Conservation (phyloP, 2,113 vertebrate species). For the Lota lota region DNA sequence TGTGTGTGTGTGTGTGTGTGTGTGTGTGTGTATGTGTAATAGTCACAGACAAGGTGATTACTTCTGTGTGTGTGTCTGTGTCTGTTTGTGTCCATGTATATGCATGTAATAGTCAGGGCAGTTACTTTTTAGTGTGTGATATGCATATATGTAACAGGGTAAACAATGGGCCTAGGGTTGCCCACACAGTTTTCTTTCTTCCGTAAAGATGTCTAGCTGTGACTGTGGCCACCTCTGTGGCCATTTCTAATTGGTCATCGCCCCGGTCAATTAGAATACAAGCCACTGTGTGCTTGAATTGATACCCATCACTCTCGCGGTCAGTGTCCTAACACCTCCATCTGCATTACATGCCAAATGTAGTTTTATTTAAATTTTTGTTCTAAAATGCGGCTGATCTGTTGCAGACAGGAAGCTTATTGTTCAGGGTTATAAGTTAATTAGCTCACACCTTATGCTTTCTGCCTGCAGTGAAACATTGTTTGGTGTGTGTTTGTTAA, state of each 20-base stretch:
- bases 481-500: constrained; percentile 26
- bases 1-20: not conserved
- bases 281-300: constrained; percentile 41
- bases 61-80: not conserved
- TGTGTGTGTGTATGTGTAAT: constrained; percentile 9
- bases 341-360: constrained; percentile 32
- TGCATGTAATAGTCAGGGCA: too few relatives aligned
- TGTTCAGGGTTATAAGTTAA: constrained; percentile 68
- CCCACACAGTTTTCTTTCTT: not conserved
- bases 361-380: constrained; percentile 30
- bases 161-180: too few relatives aligned
- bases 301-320: constrained; percentile 44
- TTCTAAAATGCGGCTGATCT: constrained; percentile 35
- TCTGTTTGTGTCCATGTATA: too few relatives aligned
- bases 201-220: not conserved
- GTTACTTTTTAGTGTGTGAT: too few relatives aligned
- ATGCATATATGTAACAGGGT: too few relatives aligned
- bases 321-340: constrained; percentile 22
- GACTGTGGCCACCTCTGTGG: constrained; percentile 18
- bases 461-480: constrained; percentile 46
- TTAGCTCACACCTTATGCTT: constrained; percentile 50
- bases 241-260: constrained; percentile 1
- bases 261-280: constrained; percentile 65
- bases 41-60: constrained; percentile 34
- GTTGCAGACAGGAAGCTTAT: constrained; percentile 62